Evolutionary conservation across 2,797 vertebrate genomes (phyloP).

Genomic region (Arrhamphus sclerolepis): DNA sequence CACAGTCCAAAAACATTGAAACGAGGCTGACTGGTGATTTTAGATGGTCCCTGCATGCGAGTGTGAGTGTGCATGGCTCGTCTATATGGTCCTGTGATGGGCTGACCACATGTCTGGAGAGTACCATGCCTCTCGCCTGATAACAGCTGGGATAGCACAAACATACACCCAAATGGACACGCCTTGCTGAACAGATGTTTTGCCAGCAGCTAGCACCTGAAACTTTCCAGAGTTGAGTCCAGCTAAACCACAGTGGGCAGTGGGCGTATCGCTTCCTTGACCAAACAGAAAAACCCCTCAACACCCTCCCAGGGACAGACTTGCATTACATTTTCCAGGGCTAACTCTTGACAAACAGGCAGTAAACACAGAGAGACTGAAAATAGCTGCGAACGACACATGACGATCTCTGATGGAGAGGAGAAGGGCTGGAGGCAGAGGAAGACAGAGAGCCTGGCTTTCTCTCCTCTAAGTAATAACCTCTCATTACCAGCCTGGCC

Average conservation of each 20-base stretch:
- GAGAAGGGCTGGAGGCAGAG: neutral
- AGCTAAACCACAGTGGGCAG: slow-evolving; percentile 42
- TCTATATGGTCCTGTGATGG: too few relatives aligned
- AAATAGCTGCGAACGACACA: slow-evolving; percentile 3
- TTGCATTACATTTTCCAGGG: slow-evolving; percentile 56
- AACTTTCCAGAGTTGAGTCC: slow-evolving; percentile 61
- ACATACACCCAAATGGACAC: neutral
- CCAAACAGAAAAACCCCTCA: slow-evolving; percentile 57
- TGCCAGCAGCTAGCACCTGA: slow-evolving; percentile 50
- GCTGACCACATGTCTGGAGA: too few relatives aligned
- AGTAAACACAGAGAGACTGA: slow-evolving; percentile 1
- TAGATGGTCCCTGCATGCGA: too few relatives aligned
- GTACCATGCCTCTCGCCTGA: too few relatives aligned
- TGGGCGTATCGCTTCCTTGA: slow-evolving; percentile 27
- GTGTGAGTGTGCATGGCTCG: too few relatives aligned
- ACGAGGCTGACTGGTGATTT: too few relatives aligned
- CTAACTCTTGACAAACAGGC: slow-evolving; percentile 37
- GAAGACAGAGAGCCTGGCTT: slow-evolving; percentile 39
- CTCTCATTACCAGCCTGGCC: slow-evolving; percentile 73
- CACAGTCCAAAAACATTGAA: too few relatives aligned
- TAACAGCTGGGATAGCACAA: neutral
- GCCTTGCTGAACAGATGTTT: slow-evolving; percentile 50
- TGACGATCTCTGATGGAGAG: slow-evolving; percentile 34
- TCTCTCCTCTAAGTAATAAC: slow-evolving; percentile 63
- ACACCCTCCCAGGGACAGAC: slow-evolving; percentile 4